Evolutionary conservation across 2,113 vertebrate species (phyloP).

Genomic region (Pan paniscus): DNA sequence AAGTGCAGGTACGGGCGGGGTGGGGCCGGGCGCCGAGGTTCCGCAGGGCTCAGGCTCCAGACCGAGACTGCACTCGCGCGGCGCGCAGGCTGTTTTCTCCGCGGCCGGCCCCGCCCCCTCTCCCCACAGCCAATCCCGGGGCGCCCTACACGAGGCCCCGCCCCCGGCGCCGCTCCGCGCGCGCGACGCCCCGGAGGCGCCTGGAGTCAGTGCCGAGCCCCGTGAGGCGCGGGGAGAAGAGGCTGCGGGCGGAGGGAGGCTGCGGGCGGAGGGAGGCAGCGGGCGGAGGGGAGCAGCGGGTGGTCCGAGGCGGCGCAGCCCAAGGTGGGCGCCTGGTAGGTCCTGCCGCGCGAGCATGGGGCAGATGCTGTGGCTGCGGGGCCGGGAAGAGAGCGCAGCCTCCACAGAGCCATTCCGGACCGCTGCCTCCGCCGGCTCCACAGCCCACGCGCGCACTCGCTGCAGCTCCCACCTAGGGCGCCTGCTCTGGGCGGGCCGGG

Average conservation of each 20-base stretch:
- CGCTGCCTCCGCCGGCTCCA: no score
- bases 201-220: neutral
- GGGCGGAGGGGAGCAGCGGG: neutral
- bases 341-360: neutral
- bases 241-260: neutral
- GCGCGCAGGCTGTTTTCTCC: slow-evolving; percentile 49
- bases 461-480: neutral
- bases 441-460: no score
- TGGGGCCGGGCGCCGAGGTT: fast-evolving
- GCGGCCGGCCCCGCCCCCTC: neutral
- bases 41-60: fast-evolving
- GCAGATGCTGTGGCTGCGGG: neutral
- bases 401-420: fast-evolving
- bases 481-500: neutral
- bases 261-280: neutral
- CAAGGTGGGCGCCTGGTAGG: neutral
- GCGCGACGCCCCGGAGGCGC: neutral
- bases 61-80: fast-evolving
- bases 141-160: neutral
- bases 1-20: fast-evolving
- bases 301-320: neutral
- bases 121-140: slow-evolving; percentile 42
- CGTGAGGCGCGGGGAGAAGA: neutral
- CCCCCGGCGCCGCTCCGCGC: neutral
- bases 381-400: neutral